Percentiles rank a stretch among this genome's conserved stretches.
Evolutionary conservation across 2,113 vertebrate genomes (phyloP).

Genomic region (Saguinus imperator): DNA sequence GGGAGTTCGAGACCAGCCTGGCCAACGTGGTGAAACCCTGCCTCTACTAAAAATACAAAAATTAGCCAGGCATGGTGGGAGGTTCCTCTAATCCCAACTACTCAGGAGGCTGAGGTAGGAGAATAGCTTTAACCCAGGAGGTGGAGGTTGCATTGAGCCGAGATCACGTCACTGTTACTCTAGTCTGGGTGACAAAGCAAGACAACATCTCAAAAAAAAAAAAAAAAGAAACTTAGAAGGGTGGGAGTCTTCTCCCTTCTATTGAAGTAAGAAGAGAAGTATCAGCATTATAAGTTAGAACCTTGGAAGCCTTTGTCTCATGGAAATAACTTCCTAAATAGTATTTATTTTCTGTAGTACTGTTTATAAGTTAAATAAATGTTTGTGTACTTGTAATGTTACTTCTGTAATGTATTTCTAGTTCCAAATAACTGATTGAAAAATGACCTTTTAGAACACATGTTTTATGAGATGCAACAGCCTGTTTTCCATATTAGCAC

Average conservation of each 20-base stretch:
- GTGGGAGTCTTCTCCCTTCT: neutral
- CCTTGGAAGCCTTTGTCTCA: neutral
- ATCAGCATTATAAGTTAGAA: neutral
- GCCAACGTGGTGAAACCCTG: no score
- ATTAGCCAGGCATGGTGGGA: no score
- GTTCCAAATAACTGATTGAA: neutral
- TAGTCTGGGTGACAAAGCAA: no score
- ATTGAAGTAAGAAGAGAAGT: neutral
- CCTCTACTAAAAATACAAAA: no score
- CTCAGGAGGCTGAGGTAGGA: no score
- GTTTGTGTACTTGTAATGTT: neutral
- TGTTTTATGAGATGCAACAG: neutral
- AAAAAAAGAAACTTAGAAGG: neutral
- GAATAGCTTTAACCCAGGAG: no score
- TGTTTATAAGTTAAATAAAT: slow-evolving; percentile 15
- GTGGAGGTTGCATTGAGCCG: no score
- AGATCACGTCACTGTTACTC: no score
- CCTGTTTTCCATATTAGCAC: neutral
- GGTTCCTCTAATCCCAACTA: no score
- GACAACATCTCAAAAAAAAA: no score
- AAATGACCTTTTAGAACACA: neutral
- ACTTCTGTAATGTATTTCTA: neutral
- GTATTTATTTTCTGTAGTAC: neutral
- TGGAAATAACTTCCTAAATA: slow-evolving; percentile 9
- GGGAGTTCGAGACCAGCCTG: no score